Conservation (phyloP, 1,140 invertebrate species). For the Centruroides vittatus region DNA sequence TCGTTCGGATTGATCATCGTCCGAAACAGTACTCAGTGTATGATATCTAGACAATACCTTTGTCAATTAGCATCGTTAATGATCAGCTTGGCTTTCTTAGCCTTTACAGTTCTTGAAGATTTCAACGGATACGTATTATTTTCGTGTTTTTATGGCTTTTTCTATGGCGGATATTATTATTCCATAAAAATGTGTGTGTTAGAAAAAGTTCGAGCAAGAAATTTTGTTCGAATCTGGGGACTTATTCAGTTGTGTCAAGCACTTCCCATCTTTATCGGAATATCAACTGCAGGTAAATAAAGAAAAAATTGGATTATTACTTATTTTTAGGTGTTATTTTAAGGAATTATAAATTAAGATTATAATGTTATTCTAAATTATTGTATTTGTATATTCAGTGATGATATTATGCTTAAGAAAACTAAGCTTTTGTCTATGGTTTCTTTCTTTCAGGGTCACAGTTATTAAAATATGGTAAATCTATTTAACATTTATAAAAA, state of each 20-base stretch:
- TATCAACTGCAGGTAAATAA: constrained; percentile 52
- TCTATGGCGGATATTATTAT: constrained; percentile 46
- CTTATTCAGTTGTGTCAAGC: constrained; percentile 74
- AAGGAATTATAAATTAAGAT: too few species aligned
- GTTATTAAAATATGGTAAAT: too few species aligned
- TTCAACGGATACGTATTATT: constrained; percentile 31
- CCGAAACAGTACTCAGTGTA: constrained; percentile 63
- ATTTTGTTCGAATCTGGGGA: constrained; percentile 80
- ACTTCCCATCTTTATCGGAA: constrained; percentile 66
- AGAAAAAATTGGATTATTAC: too few species aligned
- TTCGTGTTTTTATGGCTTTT: constrained; percentile 34
- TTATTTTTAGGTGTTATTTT: too few species aligned
- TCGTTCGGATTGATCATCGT: constrained; percentile 67
- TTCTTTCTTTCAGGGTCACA: too few species aligned
- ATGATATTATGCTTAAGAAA: too few species aligned
- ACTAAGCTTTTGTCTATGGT: too few species aligned
- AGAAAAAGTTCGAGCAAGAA: constrained; percentile 63
- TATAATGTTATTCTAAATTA: too few species aligned
- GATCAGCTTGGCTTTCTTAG: constrained; percentile 58
- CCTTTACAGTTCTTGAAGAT: constrained; percentile 61
- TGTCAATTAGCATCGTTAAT: constrained; percentile 57
- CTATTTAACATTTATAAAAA: too few species aligned
- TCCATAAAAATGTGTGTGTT: constrained; percentile 79
- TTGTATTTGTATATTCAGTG: too few species aligned
- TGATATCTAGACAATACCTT: constrained; percentile 70